Conservation (phyloP, 2,113 vertebrate species). For the Prochilodus magdalenae region DNA sequence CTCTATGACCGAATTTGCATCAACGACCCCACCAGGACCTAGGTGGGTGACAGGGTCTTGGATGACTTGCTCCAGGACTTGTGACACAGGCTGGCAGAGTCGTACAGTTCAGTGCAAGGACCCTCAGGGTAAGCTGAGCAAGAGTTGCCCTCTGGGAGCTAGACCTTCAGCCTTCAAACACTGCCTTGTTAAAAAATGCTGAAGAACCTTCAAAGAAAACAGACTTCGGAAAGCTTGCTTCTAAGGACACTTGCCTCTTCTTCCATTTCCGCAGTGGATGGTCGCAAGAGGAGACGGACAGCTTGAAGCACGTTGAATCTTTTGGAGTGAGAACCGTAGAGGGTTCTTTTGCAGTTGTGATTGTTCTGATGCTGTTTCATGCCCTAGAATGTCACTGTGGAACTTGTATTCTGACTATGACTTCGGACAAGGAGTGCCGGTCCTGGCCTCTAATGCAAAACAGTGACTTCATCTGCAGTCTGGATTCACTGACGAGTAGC, state of each 20-base stretch:
- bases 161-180: slow-evolving; percentile 95
- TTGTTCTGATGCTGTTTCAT: slow-evolving; percentile 29
- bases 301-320: slow-evolving; percentile 25
- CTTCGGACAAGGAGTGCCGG: slow-evolving; percentile 23
- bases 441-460: slow-evolving; percentile 30
- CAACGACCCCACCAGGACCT: slow-evolving; percentile 69
- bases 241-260: neutral
- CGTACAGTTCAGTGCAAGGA: slow-evolving; percentile 97
- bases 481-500: slow-evolving; percentile 24
- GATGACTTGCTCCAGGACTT: slow-evolving; percentile 94
- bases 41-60: slow-evolving; percentile 91
- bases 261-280: neutral
- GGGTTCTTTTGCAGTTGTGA: neutral
- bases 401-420: slow-evolving; percentile 20
- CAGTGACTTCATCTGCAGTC: slow-evolving; percentile 24
- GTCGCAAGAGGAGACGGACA: slow-evolving; percentile 26
- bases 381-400: slow-evolving; percentile 46
- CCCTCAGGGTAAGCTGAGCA: slow-evolving; percentile 84
- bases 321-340: slow-evolving; percentile 11
- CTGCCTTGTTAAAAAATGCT: slow-evolving; percentile 92
- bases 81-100: slow-evolving; percentile 96
- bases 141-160: slow-evolving; percentile 83
- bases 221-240: neutral
- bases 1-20: slow-evolving; percentile 59
- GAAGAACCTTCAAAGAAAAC: slow-evolving; percentile 63